Conservation (phyloP, 2,797 vertebrate genomes). For the Coranthus polyacanthus region DNA sequence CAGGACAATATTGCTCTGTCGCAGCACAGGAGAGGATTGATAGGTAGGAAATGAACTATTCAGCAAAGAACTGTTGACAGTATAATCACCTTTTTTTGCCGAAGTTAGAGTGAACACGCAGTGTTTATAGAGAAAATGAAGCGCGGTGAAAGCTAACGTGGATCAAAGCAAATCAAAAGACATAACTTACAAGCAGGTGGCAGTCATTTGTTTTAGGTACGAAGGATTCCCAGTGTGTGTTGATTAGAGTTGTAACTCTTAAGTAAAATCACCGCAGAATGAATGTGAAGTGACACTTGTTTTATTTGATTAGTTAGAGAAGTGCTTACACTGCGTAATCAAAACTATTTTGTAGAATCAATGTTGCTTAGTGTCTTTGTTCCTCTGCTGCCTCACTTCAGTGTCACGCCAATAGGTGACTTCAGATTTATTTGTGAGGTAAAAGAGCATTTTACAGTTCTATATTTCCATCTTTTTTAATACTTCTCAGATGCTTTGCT, state of each 20-base stretch:
- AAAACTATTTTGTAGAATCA: background rate
- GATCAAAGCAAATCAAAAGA: constrained; percentile 17
- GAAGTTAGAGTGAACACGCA: constrained; percentile 26
- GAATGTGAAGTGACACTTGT: background rate
- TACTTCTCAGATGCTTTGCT: background rate
- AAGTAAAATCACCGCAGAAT: background rate
- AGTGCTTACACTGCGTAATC: background rate
- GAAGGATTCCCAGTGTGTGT: background rate
- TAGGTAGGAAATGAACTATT: constrained; percentile 35
- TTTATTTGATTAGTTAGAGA: background rate
- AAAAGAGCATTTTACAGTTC: no score
- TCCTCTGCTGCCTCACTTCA: background rate
- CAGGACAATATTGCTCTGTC: constrained; percentile 28
- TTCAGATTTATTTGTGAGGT: background rate
- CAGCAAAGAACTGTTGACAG: constrained; percentile 26
- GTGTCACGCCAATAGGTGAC: background rate
- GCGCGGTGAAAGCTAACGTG: background rate
- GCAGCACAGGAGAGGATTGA: constrained; percentile 17
- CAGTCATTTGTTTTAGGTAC: constrained; percentile 1
- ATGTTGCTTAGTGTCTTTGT: background rate
- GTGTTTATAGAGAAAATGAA: constrained; percentile 5
- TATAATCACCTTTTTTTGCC: constrained; percentile 22
- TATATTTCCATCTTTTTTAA: background rate
- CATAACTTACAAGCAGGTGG: constrained; percentile 11
- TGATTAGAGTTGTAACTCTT: background rate